phyloP scores from a whole-genome alignment of 2,888 invertebrate genomes.

The Nemoura dubitans region DNA sequence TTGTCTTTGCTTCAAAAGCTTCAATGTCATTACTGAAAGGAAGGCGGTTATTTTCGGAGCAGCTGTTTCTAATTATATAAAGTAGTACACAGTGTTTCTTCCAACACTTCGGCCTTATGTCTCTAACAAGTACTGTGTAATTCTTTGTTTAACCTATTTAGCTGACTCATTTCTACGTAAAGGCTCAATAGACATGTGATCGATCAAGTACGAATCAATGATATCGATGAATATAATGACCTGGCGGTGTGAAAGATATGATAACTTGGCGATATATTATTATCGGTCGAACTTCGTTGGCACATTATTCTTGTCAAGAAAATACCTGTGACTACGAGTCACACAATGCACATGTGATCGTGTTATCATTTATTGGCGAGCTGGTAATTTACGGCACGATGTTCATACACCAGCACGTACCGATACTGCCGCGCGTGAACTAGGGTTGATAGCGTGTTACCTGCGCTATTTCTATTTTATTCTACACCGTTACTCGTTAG shows the following conservation, averaged over 20 bases:
- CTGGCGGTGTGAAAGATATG: background rate
- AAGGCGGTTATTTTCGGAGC: background rate
- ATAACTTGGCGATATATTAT: background rate
- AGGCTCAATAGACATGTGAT: background rate
- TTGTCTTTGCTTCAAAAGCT: background rate
- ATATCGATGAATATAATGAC: background rate
- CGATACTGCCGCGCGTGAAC: no score
- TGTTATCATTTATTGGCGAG: background rate
- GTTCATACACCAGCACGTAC: no score
- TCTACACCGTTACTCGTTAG: no score
- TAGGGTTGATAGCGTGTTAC: no score
- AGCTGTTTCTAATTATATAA: background rate
- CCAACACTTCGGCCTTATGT: background rate
- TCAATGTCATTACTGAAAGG: slow-evolving; percentile 5
- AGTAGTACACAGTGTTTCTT: background rate
- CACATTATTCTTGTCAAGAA: background rate
- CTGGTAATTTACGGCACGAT: no score
- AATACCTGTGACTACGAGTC: background rate
- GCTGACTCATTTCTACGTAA: slow-evolving; percentile 7
- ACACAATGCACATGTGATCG: background rate
- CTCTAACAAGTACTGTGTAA: background rate
- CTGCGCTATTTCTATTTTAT: no score
- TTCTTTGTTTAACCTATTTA: background rate
- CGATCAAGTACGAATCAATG: background rate
- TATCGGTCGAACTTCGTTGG: background rate